Evolutionary conservation across 2,113 vertebrate genomes (phyloP).

Genomic region (Romanogobio albipinnatus): DNA sequence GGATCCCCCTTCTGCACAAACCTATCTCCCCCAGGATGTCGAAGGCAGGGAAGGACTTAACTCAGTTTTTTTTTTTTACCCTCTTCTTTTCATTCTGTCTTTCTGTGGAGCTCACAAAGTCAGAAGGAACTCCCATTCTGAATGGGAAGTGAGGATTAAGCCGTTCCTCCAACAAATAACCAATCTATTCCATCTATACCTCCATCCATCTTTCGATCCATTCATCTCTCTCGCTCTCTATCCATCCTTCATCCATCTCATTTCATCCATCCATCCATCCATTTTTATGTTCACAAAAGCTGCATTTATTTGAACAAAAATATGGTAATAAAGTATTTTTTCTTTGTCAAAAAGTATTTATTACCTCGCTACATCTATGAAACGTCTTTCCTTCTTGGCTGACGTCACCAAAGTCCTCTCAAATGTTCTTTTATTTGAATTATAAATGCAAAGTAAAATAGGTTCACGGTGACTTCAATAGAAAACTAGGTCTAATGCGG

Average conservation of each 20-base stretch:
- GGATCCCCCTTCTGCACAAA: slow-evolving; percentile 11
- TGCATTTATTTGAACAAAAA: background rate
- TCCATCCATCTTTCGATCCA: background rate
- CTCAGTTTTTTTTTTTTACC: slow-evolving; percentile 13
- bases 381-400: background rate
- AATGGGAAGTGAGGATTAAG: slow-evolving; percentile 34
- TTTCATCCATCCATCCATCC: background rate
- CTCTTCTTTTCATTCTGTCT: slow-evolving; percentile 34
- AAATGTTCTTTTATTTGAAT: background rate
- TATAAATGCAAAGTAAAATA: background rate
- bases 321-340: too few relatives aligned
- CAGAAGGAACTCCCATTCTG: slow-evolving; percentile 21
- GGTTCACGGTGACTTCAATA: background rate
- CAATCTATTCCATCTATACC: slow-evolving; percentile 35
- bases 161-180: slow-evolving; percentile 32
- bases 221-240: background rate
- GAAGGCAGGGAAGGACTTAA: slow-evolving; percentile 33
- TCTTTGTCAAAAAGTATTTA: background rate
- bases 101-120: slow-evolving; percentile 40
- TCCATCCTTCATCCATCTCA: background rate
- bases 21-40: slow-evolving; percentile 40
- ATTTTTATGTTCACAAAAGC: background rate
- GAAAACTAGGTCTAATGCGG: background rate
- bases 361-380: background rate
- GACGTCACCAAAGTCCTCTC: background rate